phyloP scores from a whole-genome alignment of 2,888 invertebrate genomes.

The Cantharis nigra region DNA sequence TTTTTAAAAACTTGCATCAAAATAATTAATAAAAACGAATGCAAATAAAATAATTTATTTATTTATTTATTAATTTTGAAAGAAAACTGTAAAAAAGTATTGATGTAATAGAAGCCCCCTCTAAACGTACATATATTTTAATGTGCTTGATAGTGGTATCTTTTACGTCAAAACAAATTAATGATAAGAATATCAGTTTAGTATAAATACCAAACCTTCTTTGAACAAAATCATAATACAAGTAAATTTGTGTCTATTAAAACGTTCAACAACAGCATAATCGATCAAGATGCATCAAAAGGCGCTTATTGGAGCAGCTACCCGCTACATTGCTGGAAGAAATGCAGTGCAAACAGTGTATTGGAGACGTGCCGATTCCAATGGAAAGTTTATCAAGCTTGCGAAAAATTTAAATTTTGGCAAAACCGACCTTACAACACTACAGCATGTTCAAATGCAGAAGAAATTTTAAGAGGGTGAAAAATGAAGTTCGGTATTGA shows the following conservation, averaged over 20 bases:
- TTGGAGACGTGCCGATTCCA: slow-evolving; percentile 64
- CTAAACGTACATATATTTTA: background rate
- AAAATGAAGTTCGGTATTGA: too few relatives aligned
- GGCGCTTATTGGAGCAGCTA: slow-evolving; percentile 69
- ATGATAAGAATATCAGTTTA: slow-evolving; percentile 2
- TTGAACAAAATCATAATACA: background rate
- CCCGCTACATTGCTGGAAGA: slow-evolving; percentile 73
- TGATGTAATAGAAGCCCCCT: background rate
- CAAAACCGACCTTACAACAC: slow-evolving; percentile 5
- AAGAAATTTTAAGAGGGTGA: background rate
- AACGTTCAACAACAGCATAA: background rate
- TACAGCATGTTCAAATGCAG: slow-evolving; percentile 7
- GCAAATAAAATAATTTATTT: background rate
- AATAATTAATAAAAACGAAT: background rate
- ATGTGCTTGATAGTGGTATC: slow-evolving; percentile 6
- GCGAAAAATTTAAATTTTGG: background rate
- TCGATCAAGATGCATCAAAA: slow-evolving; percentile 50
- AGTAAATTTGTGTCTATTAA: background rate
- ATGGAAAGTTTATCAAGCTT: slow-evolving; percentile 47
- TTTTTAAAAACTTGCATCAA: too few relatives aligned
- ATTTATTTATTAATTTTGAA: background rate
- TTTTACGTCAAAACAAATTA: background rate
- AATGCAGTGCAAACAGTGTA: slow-evolving; percentile 78
- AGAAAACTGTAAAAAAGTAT: background rate
- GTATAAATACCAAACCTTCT: slow-evolving; percentile 5